Evolutionary conservation across 2,888 invertebrate species (phyloP), one percentile per base, ranked within the genome.

Genomic region (Temnothorax unifasciatus): DNA sequence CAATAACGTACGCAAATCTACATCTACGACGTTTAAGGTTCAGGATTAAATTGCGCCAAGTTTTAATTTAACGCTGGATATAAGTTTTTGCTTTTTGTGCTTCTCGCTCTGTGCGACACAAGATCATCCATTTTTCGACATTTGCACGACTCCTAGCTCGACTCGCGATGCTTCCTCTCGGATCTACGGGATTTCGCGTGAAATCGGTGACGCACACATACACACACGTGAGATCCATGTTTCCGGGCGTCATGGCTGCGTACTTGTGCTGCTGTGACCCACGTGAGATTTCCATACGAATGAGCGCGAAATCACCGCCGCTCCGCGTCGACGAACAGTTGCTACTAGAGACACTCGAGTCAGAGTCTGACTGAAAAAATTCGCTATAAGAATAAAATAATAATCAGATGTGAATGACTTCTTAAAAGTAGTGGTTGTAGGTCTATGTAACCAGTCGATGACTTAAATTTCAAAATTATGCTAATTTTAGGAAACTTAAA

Each of bases 201-300:
- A 25, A 79, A 73, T 71, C 73, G 18, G 18, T 61, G 44, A 71
- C 13, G 47, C 25, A 61, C 79, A 38, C 15, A 50, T 47, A 59
- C 34, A 73, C 79, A 59, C 79, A 34, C 21, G 57, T 61, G 69
- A 77, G 77, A 77, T 77, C 77, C 77, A 77, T 69, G 15, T 83
- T 75, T 68, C 76, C 79, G 52, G 69, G 79, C 59, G 79, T 79
- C 83, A 79, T 83, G 61, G 83, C 66, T 79, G 47, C 47, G 29
- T 52, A 82, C 82, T 73, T 57, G 54, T 82, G 73, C 44, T 52
- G 66, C 61, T 79, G 79, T 50, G 59, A 50, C 50, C 59, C 52
- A 50, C 41, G 50, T 52, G 52, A 83, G 41, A 79, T 83, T 68
- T 81, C 61, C 74, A 50, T 81, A 59, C 38, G 59, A 81, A 44